These are phyloP conservation scores for Telmatochromis sp. DNA, from an alignment of 2,113 vertebrate genomes.

Conservation along the genomic window DNA sequence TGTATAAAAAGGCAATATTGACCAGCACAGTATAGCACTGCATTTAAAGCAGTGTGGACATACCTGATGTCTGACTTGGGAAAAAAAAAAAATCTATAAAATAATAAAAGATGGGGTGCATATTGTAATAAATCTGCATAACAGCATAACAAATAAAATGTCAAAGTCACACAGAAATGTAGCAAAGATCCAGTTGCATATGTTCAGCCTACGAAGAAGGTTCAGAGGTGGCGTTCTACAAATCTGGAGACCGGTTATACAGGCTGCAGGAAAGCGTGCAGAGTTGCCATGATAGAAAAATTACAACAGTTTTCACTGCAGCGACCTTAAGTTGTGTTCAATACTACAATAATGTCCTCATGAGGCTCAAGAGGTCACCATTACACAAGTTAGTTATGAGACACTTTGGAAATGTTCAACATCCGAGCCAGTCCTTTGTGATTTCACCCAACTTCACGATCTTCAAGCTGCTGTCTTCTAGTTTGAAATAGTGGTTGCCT, in stretches of 20 bases:
- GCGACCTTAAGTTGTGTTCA: slow-evolving; percentile 43
- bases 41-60: slow-evolving; percentile 61
- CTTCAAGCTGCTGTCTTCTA: slow-evolving; percentile 94
- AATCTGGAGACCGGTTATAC: slow-evolving; percentile 50
- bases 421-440: slow-evolving; percentile 92
- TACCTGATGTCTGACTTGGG: slow-evolving; percentile 63
- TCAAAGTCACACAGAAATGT: slow-evolving; percentile 51
- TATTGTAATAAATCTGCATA: slow-evolving; percentile 31
- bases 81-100: slow-evolving; percentile 2
- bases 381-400: not conserved
- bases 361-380: slow-evolving; percentile 36
- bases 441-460: slow-evolving; percentile 92
- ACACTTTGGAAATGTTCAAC: slow-evolving; percentile 70
- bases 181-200: slow-evolving; percentile 53
- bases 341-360: slow-evolving; percentile 24
- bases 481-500: slow-evolving; percentile 86
- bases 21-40: slow-evolving; percentile 51
- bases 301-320: slow-evolving; percentile 61
- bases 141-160: slow-evolving; percentile 39
- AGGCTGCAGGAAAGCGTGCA: slow-evolving; percentile 45
- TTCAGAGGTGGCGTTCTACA: slow-evolving; percentile 33
- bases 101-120: slow-evolving; percentile 18
- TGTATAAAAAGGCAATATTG: slow-evolving; percentile 44
- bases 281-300: slow-evolving; percentile 69
- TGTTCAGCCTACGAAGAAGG: slow-evolving; percentile 30